phyloP scores from a whole-genome alignment of 2,113 vertebrate genomes.

The Orientallactaga bullata region DNA sequence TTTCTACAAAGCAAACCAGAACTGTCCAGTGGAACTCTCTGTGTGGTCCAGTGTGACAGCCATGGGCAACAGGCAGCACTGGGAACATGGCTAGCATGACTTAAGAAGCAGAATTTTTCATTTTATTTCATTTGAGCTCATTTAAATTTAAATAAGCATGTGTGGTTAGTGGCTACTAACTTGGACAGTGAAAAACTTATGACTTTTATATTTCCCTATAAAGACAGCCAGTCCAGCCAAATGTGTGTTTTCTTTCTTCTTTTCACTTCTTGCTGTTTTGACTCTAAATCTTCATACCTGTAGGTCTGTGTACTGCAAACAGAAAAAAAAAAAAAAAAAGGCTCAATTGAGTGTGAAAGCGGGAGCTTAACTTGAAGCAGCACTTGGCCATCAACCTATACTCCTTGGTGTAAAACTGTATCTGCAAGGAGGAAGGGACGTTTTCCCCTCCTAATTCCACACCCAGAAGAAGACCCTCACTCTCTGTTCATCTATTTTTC shows the following conservation, averaged over 20 bases:
- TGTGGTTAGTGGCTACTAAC: neutral
- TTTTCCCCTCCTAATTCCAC: neutral
- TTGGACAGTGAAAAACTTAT: neutral
- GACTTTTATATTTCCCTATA: neutral
- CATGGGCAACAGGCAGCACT: neutral
- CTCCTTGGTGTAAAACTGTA: neutral
- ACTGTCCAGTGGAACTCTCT: neutral
- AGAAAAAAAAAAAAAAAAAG: too few relatives aligned
- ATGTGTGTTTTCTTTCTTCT: neutral
- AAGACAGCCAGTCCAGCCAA: neutral
- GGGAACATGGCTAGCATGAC: neutral
- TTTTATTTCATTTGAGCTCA: slow-evolving; percentile 5
- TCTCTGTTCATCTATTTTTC: neutral
- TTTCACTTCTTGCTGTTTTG: neutral
- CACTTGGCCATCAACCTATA: neutral
- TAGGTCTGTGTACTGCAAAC: neutral
- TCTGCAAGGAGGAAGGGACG: neutral
- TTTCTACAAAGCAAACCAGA: neutral
- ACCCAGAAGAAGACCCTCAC: neutral
- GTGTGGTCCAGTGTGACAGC: neutral
- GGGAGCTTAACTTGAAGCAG: neutral
- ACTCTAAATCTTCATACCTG: neutral
- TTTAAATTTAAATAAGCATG: neutral
- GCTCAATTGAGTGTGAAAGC: neutral
- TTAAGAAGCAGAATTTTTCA: neutral